A percentile compares a stretch with the other conserved stretches of the same genome.
These are phyloP conservation scores for Popillia japonica DNA, from an alignment of 1,140 invertebrate genomes.

Conservation along the genomic window DNA sequence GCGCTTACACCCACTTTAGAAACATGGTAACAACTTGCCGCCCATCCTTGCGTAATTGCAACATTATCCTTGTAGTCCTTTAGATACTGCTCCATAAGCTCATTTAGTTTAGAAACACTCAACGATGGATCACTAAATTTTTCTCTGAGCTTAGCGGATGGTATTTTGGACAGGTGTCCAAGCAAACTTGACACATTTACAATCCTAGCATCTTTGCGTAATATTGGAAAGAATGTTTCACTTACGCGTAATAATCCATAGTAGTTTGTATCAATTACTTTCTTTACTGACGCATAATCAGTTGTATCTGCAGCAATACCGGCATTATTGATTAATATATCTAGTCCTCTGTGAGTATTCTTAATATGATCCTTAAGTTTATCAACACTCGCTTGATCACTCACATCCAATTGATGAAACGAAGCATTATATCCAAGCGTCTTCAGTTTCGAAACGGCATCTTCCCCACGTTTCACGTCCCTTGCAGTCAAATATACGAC, in stretches of 20 bases:
- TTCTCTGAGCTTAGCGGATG: slow-evolving; percentile 63
- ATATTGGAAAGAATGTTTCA: slow-evolving; percentile 72
- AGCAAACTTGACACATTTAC: slow-evolving; percentile 77
- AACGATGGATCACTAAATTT: slow-evolving; percentile 65
- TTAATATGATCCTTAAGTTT: slow-evolving; percentile 66
- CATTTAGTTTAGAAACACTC: slow-evolving; percentile 66
- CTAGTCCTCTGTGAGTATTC: slow-evolving; percentile 75
- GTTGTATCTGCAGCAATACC: slow-evolving; percentile 71
- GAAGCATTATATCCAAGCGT: slow-evolving; percentile 62
- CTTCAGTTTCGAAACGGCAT: slow-evolving; percentile 64
- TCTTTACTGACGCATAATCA: slow-evolving; percentile 70
- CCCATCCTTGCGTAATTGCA: slow-evolving; percentile 66
- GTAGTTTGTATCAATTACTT: slow-evolving; percentile 75
- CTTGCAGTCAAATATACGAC: slow-evolving; percentile 67
- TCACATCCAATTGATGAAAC: slow-evolving; percentile 71
- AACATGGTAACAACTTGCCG: slow-evolving; percentile 67
- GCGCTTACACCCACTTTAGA: slow-evolving; percentile 74
- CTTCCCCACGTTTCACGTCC: slow-evolving; percentile 62
- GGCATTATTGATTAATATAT: slow-evolving; percentile 87
- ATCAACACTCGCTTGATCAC: slow-evolving; percentile 62
- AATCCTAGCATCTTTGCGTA: slow-evolving; percentile 73
- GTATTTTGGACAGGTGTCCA: slow-evolving; percentile 69
- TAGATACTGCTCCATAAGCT: slow-evolving; percentile 73
- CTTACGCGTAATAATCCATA: slow-evolving; percentile 71
- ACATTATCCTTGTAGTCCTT: slow-evolving; percentile 59